Evolutionary conservation across 2,797 vertebrate species (phyloP).

Genomic region (Enteromius mattozi): DNA sequence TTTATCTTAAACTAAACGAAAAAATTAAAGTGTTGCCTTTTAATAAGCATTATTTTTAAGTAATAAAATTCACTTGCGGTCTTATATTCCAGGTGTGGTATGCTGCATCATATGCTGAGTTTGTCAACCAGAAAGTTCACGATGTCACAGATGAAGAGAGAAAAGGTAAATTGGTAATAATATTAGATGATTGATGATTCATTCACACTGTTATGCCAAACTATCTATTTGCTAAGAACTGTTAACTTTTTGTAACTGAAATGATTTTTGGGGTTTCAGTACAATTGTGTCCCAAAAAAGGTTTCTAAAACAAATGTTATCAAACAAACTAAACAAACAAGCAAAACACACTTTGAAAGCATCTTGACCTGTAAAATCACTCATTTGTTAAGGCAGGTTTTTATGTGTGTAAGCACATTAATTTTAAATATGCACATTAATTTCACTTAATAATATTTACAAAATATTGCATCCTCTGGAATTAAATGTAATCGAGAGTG

Average conservation of each 20-base stretch:
- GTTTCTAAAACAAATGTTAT: neutral
- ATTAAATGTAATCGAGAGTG: neutral
- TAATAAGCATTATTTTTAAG: too few species aligned
- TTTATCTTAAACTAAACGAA: neutral
- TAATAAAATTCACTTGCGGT: too few species aligned
- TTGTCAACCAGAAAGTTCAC: slow-evolving; percentile 95
- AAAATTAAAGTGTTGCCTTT: neutral
- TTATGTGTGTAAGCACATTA: neutral
- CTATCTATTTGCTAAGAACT: too few species aligned
- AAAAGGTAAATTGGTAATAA: slow-evolving; percentile 81
- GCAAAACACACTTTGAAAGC: neutral
- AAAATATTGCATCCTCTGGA: neutral
- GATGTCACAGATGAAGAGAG: slow-evolving; percentile 96
- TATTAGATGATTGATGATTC: neutral
- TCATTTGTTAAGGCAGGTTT: neutral
- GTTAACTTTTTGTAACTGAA: neutral
- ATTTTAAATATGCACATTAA: neutral
- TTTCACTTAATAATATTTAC: neutral
- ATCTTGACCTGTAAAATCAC: neutral
- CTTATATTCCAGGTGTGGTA: slow-evolving; percentile 89
- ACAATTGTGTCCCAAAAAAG: neutral
- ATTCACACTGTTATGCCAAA: neutral
- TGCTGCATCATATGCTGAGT: slow-evolving; percentile 95
- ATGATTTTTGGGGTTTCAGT: neutral
- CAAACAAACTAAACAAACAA: neutral